Evolutionary conservation across 2,113 vertebrate species (phyloP).

Genomic region (Verasper variegatus): DNA sequence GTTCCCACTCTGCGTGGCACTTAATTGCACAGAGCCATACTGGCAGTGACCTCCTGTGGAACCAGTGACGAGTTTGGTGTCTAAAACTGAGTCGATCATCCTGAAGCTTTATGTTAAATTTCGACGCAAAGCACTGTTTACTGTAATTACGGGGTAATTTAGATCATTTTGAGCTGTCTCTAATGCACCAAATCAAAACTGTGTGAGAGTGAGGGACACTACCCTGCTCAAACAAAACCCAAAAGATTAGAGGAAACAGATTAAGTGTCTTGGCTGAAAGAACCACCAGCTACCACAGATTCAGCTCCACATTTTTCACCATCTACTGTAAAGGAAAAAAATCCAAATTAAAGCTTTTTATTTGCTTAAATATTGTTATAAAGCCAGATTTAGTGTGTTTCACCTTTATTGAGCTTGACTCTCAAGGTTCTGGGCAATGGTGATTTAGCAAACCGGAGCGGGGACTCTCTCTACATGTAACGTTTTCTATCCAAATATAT

Average conservation of each 20-base stretch:
- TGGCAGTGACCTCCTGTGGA: slow-evolving; percentile 14
- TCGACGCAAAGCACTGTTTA: slow-evolving; percentile 18
- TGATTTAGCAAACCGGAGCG: slow-evolving; percentile 25
- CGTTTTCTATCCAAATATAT: slow-evolving; percentile 32
- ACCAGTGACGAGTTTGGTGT: slow-evolving; percentile 5
- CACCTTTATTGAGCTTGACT: slow-evolving; percentile 66
- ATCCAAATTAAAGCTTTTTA: not conserved
- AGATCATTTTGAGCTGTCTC: slow-evolving; percentile 40
- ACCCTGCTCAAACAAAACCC: not conserved
- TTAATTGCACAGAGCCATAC: not conserved
- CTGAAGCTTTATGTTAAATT: not conserved
- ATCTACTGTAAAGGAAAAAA: too few species aligned
- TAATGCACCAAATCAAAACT: not conserved
- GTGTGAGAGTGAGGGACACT: not conserved
- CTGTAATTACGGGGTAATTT: slow-evolving; percentile 54
- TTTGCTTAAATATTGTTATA: slow-evolving; percentile 7
- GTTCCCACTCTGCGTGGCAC: not conserved
- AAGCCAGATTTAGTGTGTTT: slow-evolving; percentile 10
- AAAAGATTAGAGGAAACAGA: not conserved
- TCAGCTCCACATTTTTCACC: not conserved
- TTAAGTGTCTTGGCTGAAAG: not conserved
- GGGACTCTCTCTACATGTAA: slow-evolving; percentile 25
- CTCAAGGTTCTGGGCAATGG: slow-evolving; percentile 39
- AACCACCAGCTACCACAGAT: not conserved
- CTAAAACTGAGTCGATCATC: not conserved